phyloP scores from a whole-genome alignment of 1,140 invertebrate genomes.

The Platyura marginata region DNA sequence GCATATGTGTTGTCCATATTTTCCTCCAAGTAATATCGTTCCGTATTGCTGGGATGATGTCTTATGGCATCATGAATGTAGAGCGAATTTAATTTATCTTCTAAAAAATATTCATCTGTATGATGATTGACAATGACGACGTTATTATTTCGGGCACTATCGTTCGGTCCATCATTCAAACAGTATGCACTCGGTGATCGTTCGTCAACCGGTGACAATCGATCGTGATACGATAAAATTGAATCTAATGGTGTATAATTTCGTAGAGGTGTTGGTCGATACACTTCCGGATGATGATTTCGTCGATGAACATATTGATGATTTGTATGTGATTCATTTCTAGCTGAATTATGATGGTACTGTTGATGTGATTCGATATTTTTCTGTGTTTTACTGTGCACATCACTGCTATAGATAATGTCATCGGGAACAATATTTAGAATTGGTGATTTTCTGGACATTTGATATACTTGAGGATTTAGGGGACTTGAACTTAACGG shows the following conservation, averaged over 20 bases:
- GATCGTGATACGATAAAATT: conserved; percentile 11
- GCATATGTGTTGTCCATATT: too few relatives aligned
- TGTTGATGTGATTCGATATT: background rate
- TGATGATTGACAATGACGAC: background rate
- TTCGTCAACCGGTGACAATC: background rate
- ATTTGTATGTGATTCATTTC: too few relatives aligned
- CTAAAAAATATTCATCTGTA: conserved; percentile 14
- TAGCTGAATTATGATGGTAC: too few relatives aligned
- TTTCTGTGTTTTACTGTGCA: background rate
- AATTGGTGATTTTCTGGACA: conserved; percentile 24
- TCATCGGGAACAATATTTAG: conserved; percentile 13
- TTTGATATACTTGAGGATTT: conserved; percentile 25
- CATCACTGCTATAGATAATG: background rate
- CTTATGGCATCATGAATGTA: conserved; percentile 14
- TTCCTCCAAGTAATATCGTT: background rate
- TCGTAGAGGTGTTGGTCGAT: conserved; percentile 2
- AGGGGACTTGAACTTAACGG: conserved; percentile 25
- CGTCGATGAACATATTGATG: background rate
- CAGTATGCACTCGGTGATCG: conserved; percentile 5
- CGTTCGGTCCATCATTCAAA: too few relatives aligned
- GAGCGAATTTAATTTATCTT: conserved; percentile 22
- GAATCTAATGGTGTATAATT: conserved; percentile 18
- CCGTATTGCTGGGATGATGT: background rate
- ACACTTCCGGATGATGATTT: background rate
- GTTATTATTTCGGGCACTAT: background rate